phyloP scores from a whole-genome alignment of 2,888 invertebrate species.

The Diarsia brunnea region DNA sequence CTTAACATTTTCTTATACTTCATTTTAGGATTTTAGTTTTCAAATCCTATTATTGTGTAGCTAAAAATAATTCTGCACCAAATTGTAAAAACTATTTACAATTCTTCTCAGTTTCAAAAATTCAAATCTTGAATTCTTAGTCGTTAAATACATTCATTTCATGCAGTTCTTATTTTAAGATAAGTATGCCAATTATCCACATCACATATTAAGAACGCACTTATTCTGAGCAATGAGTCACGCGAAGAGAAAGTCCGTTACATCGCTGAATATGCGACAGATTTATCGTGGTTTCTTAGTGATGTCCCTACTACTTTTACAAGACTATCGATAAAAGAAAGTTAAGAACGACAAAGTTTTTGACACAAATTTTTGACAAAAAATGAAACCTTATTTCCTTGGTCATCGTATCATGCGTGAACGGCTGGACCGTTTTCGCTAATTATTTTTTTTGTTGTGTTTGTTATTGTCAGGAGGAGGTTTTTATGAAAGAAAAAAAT shows the following conservation, averaged over 20 bases:
- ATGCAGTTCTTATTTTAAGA: slow-evolving; percentile 81
- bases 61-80: neutral
- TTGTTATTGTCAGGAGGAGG: too few species aligned
- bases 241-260: slow-evolving; percentile 89
- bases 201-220: slow-evolving; percentile 88
- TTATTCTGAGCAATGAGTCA: slow-evolving; percentile 89
- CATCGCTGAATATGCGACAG: slow-evolving; percentile 91
- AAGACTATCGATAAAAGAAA: slow-evolving; percentile 62
- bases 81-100: neutral
- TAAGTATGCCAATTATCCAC: slow-evolving; percentile 89
- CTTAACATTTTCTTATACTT: neutral
- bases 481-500: too few species aligned
- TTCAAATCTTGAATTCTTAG: slow-evolving; percentile 1
- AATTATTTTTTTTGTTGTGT: too few species aligned
- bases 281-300: slow-evolving; percentile 87
- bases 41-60: neutral
- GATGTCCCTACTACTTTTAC: slow-evolving; percentile 64
- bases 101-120: slow-evolving; percentile 1
- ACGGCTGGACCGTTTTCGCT: too few species aligned
- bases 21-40: neutral
- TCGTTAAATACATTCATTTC: slow-evolving; percentile 27
- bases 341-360: neutral
- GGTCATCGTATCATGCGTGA: too few species aligned
- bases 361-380: neutral
- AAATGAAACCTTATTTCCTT: too few species aligned